phyloP scores from a whole-genome alignment of 2,797 vertebrate species.

The Platyrinchus mystaceus region DNA sequence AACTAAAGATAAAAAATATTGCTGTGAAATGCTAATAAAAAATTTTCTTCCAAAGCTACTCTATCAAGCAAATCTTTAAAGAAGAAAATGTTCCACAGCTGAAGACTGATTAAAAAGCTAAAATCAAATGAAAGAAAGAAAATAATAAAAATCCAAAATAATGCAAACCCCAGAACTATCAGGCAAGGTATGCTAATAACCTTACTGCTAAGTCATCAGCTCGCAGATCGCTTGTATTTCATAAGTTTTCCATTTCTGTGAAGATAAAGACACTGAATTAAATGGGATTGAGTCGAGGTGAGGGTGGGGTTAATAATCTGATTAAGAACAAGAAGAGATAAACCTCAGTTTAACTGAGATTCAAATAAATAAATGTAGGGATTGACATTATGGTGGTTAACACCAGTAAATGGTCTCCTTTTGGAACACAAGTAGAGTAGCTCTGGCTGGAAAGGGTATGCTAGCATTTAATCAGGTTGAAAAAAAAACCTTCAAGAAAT shows the following conservation, averaged over 20 bases:
- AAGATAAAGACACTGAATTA: neutral
- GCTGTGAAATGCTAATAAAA: constrained; percentile 36
- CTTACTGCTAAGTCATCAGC: neutral
- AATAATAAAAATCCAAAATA: constrained; percentile 10
- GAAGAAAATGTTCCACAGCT: neutral
- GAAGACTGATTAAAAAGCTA: constrained; percentile 9
- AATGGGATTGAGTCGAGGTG: neutral
- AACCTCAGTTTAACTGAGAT: neutral
- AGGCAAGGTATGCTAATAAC: neutral
- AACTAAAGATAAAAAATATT: constrained; percentile 46
- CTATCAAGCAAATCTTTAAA: constrained; percentile 1
- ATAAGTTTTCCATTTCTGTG: neutral
- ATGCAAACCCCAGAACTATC: neutral
- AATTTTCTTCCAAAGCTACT: neutral
- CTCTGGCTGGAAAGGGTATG: neutral
- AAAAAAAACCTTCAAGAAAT: neutral
- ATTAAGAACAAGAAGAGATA: neutral
- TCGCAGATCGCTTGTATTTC: neutral
- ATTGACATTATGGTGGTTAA: neutral
- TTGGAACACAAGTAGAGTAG: neutral
- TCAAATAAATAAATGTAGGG: neutral
- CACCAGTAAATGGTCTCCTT: neutral
- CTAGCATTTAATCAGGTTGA: neutral
- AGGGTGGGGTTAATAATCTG: neutral
- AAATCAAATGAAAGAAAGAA: neutral